A percentile compares a stretch with the other conserved stretches of the same genome.
Evolutionary conservation across 2,888 invertebrate species (phyloP).

Genomic region (Torymus texanus): DNA sequence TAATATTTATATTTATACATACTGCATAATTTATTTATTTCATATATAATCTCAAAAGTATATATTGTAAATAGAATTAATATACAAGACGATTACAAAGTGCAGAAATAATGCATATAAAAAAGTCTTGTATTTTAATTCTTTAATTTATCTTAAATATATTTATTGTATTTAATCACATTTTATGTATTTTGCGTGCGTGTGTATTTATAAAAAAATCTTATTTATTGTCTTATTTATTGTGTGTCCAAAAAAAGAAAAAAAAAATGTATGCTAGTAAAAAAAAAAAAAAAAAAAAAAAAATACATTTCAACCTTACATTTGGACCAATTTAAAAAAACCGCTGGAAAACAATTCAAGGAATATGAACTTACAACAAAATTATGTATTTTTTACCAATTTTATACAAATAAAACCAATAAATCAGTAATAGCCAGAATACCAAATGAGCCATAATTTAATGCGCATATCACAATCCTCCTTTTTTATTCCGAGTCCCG

Average conservation of each 20-base stretch:
- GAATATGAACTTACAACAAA: conserved; percentile 5
- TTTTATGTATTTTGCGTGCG: conserved; percentile 35
- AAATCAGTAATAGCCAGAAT: conserved; percentile 43
- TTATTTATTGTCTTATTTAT: conserved; percentile 36
- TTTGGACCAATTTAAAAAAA: background rate
- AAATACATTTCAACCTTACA: background rate
- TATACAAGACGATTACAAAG: conserved; percentile 17
- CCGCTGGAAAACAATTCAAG: background rate
- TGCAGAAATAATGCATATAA: background rate
- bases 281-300: conserved; percentile 39
- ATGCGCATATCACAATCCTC: background rate
- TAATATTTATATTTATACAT: conserved; percentile 9
- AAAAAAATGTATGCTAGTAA: conserved; percentile 15
- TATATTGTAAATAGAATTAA: conserved; percentile 17
- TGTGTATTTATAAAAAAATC: conserved; percentile 19
- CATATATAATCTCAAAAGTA: conserved; percentile 29
- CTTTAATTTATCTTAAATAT: conserved; percentile 28
- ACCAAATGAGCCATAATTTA: conserved; percentile 2
- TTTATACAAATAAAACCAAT: conserved; percentile 30
- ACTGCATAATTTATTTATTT: conserved; percentile 27
- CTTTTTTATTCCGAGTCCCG: background rate
- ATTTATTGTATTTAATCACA: conserved; percentile 29
- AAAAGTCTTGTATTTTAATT: conserved; percentile 32
- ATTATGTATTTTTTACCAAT: conserved; percentile 22
- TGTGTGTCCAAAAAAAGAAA: background rate